Conservation (phyloP, 2,888 invertebrate species). For the Orgyia antiqua region DNA sequence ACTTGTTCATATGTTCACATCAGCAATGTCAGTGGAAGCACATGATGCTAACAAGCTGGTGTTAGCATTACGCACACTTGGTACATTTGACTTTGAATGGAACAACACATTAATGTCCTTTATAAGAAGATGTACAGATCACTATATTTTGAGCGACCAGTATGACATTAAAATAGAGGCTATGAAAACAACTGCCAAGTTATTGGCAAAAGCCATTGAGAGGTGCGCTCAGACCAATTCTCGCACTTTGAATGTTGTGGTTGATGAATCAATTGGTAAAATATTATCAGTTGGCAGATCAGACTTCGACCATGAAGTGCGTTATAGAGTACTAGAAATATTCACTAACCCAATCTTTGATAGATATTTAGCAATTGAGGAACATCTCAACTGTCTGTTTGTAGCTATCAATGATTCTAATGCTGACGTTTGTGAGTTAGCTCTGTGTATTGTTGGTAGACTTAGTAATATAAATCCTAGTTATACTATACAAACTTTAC, state of each 20-base stretch:
- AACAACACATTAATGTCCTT: slow-evolving; percentile 93
- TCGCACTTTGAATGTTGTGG: slow-evolving; percentile 90
- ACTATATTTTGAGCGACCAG: slow-evolving; percentile 93
- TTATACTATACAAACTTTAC: slow-evolving; percentile 96
- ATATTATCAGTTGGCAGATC: slow-evolving; percentile 95
- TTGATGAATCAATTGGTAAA: slow-evolving; percentile 95
- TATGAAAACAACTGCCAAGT: slow-evolving; percentile 93
- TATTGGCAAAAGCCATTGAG: slow-evolving; percentile 90
- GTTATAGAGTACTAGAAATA: slow-evolving; percentile 93
- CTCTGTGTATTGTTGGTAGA: slow-evolving; percentile 93
- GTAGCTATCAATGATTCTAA: slow-evolving; percentile 97
- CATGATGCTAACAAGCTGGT: slow-evolving; percentile 92
- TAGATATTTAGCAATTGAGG: slow-evolving; percentile 95
- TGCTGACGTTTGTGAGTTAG: slow-evolving; percentile 95
- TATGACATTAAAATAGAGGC: slow-evolving; percentile 94
- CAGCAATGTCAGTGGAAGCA: slow-evolving; percentile 70
- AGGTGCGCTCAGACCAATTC: slow-evolving; percentile 81
- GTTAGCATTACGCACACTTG: slow-evolving; percentile 93
- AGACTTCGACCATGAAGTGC: slow-evolving; percentile 95
- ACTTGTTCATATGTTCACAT: slow-evolving; percentile 57
- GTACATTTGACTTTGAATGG: slow-evolving; percentile 94
- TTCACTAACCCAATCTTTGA: slow-evolving; percentile 94
- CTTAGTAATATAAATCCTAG: slow-evolving; percentile 97
- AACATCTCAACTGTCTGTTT: slow-evolving; percentile 94
- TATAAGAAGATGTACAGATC: slow-evolving; percentile 94